Conservation (phyloP, 2,113 vertebrate genomes). For the Siphamia tubifer region DNA sequence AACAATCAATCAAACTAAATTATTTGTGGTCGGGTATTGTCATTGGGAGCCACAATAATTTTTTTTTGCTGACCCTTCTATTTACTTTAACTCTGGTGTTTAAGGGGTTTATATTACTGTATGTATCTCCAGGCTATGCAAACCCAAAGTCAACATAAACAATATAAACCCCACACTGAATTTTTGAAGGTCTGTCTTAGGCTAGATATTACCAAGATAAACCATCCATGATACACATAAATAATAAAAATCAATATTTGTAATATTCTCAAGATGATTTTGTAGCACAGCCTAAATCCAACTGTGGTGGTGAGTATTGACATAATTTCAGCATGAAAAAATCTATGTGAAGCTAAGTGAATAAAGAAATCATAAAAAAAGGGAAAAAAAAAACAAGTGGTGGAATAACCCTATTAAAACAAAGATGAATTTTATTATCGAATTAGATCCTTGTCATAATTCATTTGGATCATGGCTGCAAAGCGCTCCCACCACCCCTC, state of each 20-base stretch:
- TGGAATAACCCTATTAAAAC: not conserved
- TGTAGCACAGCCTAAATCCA: not conserved
- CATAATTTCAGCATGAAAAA: not conserved
- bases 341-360: not conserved
- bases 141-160: not conserved
- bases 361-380: not conserved
- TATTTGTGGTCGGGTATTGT: not conserved
- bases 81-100: too few relatives aligned
- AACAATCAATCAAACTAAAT: not conserved
- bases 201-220: not conserved
- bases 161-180: not conserved
- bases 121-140: not conserved
- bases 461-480: slow-evolving; percentile 14
- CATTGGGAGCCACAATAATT: not conserved
- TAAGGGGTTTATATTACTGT: too few relatives aligned
- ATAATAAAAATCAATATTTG: slow-evolving; percentile 14
- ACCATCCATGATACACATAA: not conserved
- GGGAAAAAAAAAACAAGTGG: not conserved
- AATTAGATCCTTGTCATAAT: slow-evolving; percentile 27
- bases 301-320: not conserved
- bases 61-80: too few relatives aligned
- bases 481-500: too few relatives aligned
- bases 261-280: not conserved
- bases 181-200: not conserved
- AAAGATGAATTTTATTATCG: slow-evolving; percentile 12